Percentiles rank a stretch among this genome's conserved stretches.
phyloP scores from a whole-genome alignment of 2,113 vertebrate genomes.

The Oncorhynchus nerka region DNA sequence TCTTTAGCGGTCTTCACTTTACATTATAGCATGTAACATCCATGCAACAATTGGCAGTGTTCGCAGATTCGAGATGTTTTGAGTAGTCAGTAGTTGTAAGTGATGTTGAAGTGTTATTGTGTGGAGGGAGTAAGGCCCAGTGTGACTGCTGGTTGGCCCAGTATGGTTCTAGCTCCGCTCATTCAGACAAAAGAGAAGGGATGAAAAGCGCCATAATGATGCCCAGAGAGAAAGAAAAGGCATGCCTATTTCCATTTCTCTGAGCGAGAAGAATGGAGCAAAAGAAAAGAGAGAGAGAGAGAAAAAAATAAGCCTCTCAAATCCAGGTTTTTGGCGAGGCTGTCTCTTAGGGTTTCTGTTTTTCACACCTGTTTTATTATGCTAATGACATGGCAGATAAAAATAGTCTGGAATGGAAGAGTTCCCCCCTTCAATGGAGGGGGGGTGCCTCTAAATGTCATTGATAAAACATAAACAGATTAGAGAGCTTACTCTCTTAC shows the following conservation, averaged over 20 bases:
- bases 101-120: conserved; percentile 19
- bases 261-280: conserved; percentile 66
- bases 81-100: conserved; percentile 39
- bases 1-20: conserved; percentile 53
- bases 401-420: conserved; percentile 60
- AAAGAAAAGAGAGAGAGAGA: conserved; percentile 65
- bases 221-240: conserved; percentile 68
- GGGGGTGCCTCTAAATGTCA: conserved; percentile 42
- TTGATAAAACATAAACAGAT: conserved; percentile 59
- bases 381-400: conserved; percentile 65
- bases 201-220: conserved; percentile 74
- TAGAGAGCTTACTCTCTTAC: conserved; percentile 25
- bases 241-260: conserved; percentile 70
- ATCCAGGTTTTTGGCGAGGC: conserved; percentile 67
- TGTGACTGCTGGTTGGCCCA: conserved; percentile 32
- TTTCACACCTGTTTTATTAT: conserved; percentile 74
- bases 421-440: conserved; percentile 51
- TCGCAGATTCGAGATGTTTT: background rate
- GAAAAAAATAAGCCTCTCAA: conserved; percentile 71
- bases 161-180: conserved; percentile 26
- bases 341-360: conserved; percentile 71
- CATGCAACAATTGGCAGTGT: conserved; percentile 48
- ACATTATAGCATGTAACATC: conserved; percentile 57
- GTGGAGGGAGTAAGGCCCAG: background rate
- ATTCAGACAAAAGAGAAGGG: conserved; percentile 64